A percentile compares a stretch with the other conserved stretches of the same genome.
Conservation (phyloP, 2,888 invertebrate species). For the Philonicus albiceps region DNA sequence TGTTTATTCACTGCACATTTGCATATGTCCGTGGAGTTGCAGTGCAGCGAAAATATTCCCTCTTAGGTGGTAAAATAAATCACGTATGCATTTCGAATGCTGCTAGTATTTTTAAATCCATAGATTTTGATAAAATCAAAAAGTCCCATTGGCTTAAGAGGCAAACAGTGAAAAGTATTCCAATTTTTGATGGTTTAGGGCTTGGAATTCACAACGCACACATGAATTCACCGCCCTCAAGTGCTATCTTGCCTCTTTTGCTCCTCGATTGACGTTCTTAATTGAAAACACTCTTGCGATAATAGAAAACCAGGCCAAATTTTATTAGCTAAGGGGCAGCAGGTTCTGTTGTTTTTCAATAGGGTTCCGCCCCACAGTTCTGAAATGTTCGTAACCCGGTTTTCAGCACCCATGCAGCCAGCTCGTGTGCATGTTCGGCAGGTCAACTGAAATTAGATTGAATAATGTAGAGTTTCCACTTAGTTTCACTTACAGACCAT, state of each 20-base stretch:
- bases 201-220: background rate
- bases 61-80: background rate
- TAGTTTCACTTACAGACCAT: conserved; percentile 64
- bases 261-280: background rate
- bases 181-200: background rate
- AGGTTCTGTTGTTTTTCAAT: background rate
- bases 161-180: background rate
- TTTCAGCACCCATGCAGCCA: background rate
- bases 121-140: background rate
- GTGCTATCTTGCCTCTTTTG: background rate
- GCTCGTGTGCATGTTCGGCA: background rate
- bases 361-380: background rate
- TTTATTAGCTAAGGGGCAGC: background rate
- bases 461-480: conserved; percentile 46
- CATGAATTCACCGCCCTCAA: background rate
- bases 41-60: background rate
- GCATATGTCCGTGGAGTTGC: background rate
- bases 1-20: background rate
- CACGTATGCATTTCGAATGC: background rate
- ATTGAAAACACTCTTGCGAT: background rate
- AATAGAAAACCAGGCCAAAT: background rate
- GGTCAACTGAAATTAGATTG: conserved; percentile 15
- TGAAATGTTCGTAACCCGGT: background rate
- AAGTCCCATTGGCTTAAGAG: background rate
- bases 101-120: background rate